These are phyloP conservation scores for Bombus affinis DNA, from an alignment of 1,140 invertebrate genomes.

Conservation along the genomic window DNA sequence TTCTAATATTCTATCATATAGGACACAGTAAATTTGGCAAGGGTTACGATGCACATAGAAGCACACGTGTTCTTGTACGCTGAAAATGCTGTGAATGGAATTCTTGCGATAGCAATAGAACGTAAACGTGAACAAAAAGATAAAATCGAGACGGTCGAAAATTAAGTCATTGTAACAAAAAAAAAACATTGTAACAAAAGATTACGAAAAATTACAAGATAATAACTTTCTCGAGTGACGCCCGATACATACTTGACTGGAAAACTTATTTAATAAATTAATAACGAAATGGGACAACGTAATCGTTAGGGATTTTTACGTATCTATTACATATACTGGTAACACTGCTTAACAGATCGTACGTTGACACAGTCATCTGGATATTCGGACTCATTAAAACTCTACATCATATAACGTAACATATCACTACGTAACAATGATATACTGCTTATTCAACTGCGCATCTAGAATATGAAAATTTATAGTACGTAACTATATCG, in stretches of 20 bases:
- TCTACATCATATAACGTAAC: conserved; percentile 36
- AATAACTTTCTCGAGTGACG: conserved; percentile 33
- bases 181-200: not conserved
- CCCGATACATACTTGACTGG: not conserved
- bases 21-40: conserved; percentile 46
- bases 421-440: conserved; percentile 41
- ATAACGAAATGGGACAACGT: conserved; percentile 39
- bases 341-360: conserved; percentile 51
- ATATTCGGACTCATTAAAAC: conserved; percentile 22
- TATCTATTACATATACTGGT: conserved; percentile 50
- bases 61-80: conserved; percentile 7
- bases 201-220: conserved; percentile 38
- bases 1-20: conserved; percentile 33
- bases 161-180: not conserved
- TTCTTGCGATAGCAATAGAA: not conserved
- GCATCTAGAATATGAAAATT: conserved; percentile 35
- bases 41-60: conserved; percentile 10
- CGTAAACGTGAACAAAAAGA: not conserved
- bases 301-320: conserved; percentile 17
- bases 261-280: conserved; percentile 17
- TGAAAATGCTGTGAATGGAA: conserved; percentile 11
- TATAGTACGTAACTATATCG: not conserved
- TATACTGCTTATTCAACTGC: conserved; percentile 50
- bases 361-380: conserved; percentile 40
- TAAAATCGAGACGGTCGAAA: not conserved